phyloP scores from a whole-genome alignment of 2,888 invertebrate species.

The Drosophila yooni region DNA sequence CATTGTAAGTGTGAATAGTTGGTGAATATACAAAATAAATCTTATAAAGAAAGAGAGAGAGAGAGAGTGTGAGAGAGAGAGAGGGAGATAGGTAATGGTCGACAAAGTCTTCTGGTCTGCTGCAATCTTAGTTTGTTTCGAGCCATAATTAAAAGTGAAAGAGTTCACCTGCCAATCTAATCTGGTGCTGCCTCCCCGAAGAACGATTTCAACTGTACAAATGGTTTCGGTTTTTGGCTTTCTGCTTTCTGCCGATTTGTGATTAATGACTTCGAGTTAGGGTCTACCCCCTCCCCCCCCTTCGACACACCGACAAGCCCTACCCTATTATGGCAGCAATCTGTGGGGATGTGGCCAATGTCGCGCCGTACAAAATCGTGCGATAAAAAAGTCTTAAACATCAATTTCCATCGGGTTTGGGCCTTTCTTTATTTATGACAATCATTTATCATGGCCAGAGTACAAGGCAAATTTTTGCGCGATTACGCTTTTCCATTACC shows the following conservation, averaged over 20 bases:
- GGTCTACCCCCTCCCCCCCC: neutral
- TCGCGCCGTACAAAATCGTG: constrained; percentile 71
- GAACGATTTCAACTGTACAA: constrained; percentile 53
- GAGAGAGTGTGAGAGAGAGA: too few relatives aligned
- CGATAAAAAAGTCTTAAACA: constrained; percentile 80
- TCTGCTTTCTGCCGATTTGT: constrained; percentile 61
- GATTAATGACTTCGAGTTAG: constrained; percentile 70
- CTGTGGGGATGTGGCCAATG: constrained; percentile 43
- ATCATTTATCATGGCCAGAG: constrained; percentile 81
- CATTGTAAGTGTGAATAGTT: neutral
- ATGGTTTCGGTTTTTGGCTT: constrained; percentile 68
- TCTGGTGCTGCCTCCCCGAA: constrained; percentile 21
- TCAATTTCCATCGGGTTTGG: constrained; percentile 76
- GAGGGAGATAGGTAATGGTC: too few relatives aligned
- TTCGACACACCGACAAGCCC: neutral
- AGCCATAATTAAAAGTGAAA: constrained; percentile 62
- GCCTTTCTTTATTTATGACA: constrained; percentile 82
- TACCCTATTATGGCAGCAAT: constrained; percentile 7
- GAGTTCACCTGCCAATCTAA: constrained; percentile 49
- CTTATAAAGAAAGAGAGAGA: too few relatives aligned
- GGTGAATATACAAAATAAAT: too few relatives aligned
- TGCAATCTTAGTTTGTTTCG: constrained; percentile 7
- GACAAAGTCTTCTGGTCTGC: neutral
- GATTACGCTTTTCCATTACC: constrained; percentile 80
- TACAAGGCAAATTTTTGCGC: constrained; percentile 75